Conservation (phyloP, 2,888 invertebrate species). For the Capitulum mitella region DNA sequence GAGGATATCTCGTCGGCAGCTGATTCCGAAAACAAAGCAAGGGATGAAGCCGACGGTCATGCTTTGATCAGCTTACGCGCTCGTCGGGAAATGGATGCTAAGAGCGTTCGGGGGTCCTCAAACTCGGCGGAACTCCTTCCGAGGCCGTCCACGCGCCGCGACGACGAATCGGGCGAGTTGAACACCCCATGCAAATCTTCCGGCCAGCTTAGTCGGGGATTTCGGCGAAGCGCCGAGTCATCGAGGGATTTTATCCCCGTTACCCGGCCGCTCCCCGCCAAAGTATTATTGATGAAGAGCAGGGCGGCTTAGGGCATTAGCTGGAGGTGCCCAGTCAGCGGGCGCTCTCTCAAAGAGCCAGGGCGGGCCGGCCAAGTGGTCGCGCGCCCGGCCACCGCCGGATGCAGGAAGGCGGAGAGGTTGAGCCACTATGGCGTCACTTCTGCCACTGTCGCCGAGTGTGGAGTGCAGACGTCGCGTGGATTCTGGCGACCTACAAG, state of each 20-base stretch:
- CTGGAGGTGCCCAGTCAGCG: background rate
- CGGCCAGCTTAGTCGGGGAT: background rate
- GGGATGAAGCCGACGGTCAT: background rate
- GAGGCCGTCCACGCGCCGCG: background rate
- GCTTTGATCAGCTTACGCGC: background rate
- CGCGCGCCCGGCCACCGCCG: background rate
- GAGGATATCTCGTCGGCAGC: constrained; percentile 10
- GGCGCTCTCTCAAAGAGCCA: background rate
- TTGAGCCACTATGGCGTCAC: background rate
- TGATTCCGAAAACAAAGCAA: constrained; percentile 2
- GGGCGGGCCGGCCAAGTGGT: background rate
- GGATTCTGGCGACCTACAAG: too few relatives aligned
- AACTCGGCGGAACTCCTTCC: background rate
- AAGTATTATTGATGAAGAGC: constrained; percentile 11
- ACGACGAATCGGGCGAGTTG: background rate
- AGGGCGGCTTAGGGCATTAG: constrained; percentile 11
- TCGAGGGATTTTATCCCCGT: background rate
- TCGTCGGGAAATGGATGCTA: background rate
- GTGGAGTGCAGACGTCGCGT: background rate
- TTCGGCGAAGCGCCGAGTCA: background rate
- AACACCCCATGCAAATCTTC: background rate
- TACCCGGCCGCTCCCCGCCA: background rate
- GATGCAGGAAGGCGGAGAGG: background rate
- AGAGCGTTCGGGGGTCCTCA: background rate
- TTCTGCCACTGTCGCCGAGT: background rate